Conservation (phyloP, 2,113 vertebrate species). For the Manacus vitellinus region DNA sequence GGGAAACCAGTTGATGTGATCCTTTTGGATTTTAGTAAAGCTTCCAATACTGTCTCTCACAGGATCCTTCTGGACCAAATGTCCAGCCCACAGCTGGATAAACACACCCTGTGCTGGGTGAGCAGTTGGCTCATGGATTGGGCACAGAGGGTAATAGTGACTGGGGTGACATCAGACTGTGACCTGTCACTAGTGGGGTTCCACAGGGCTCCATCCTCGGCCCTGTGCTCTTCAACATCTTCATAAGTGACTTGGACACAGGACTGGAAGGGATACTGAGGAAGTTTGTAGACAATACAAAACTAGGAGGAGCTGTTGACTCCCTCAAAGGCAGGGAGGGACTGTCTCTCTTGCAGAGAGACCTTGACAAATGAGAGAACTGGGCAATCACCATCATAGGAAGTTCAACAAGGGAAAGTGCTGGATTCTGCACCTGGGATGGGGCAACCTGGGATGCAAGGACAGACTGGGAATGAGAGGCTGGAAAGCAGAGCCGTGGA, state of each 20-base stretch:
- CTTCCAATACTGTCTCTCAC: background rate
- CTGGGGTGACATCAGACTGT: background rate
- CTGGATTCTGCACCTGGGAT: no score
- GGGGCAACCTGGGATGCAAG: no score
- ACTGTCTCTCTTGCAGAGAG: no score
- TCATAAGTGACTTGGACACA: background rate
- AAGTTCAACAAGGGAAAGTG: no score
- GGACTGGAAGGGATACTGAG: no score
- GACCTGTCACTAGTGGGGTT: background rate
- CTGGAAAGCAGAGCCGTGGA: background rate
- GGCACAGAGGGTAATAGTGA: background rate
- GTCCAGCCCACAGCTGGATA: background rate
- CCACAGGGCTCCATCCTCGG: no score
- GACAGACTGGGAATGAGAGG: no score
- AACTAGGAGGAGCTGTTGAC: no score
- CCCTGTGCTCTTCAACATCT: background rate
- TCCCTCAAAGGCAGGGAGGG: no score
- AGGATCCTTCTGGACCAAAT: background rate
- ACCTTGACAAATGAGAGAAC: no score
- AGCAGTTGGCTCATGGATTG: background rate
- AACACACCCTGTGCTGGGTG: background rate
- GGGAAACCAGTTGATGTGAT: background rate
- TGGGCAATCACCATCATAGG: no score
- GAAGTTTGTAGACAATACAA: no score
- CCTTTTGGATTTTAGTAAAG: background rate